phyloP scores from a whole-genome alignment of 1,140 invertebrate genomes.

The Heliconius eleuchia region DNA sequence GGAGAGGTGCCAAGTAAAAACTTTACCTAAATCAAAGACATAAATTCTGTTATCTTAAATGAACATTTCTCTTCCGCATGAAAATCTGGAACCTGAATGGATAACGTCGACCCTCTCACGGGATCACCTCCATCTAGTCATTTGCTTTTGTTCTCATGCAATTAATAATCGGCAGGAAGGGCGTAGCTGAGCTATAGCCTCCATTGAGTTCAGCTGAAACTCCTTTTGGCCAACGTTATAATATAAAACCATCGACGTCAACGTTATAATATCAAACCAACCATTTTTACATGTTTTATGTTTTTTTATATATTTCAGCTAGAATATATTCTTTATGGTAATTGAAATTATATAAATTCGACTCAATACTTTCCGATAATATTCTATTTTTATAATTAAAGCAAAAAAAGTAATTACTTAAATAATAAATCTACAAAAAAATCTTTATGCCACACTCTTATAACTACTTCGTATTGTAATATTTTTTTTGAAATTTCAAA shows the following conservation, averaged over 20 bases:
- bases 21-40: conserved; percentile 75
- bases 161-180: conserved; percentile 76
- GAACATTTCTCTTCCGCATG: conserved; percentile 76
- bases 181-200: conserved; percentile 69
- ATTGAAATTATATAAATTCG: neutral
- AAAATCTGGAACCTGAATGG: conserved; percentile 75
- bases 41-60: conserved; percentile 78
- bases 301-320: neutral
- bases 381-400: neutral
- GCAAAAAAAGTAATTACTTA: too few species aligned
- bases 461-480: neutral
- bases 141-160: conserved; percentile 79
- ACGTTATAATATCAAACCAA: too few species aligned
- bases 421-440: too few species aligned
- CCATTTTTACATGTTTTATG: neutral
- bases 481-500: neutral
- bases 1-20: conserved; percentile 63
- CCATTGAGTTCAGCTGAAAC: conserved; percentile 70
- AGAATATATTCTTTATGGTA: too few species aligned
- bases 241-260: too few species aligned
- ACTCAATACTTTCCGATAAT: neutral
- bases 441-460: too few species aligned
- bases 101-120: conserved; percentile 72
- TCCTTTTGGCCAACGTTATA: conserved; percentile 46
- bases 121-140: conserved; percentile 78